Evolutionary conservation across 2,888 invertebrate genomes (phyloP).

Genomic region (Dynastes maya): DNA sequence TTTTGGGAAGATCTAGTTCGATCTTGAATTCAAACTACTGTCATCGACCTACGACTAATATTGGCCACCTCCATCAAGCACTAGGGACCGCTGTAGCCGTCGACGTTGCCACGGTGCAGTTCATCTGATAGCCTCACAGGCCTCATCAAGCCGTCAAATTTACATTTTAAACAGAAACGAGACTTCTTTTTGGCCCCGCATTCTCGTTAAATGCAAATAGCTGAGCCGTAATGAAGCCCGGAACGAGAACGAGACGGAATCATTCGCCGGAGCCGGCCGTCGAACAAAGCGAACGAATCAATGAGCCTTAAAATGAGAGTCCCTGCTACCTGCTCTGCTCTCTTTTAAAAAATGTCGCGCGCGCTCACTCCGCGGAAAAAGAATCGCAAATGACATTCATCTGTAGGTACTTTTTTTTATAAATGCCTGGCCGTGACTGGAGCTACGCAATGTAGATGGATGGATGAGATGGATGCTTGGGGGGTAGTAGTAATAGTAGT

Average conservation of each 20-base stretch:
- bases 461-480: conserved; percentile 35
- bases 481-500: conserved; percentile 18
- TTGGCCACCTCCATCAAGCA: conserved; percentile 9
- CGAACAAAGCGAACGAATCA: conserved; percentile 57
- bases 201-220: conserved; percentile 69
- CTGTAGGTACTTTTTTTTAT: conserved; percentile 44
- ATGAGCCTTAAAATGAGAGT: conserved; percentile 57
- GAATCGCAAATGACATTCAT: conserved; percentile 56
- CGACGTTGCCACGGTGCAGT: conserved; percentile 61
- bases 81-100: neutral
- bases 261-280: conserved; percentile 47
- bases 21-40: too few species aligned
- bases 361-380: conserved; percentile 34
- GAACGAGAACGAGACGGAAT: conserved; percentile 57
- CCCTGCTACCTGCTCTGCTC: conserved; percentile 28
- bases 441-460: conserved; percentile 19
- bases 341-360: conserved; percentile 58
- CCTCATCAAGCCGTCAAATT: conserved; percentile 66
- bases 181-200: conserved; percentile 64
- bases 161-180: conserved; percentile 65
- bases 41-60: neutral
- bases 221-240: conserved; percentile 63
- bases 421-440: conserved; percentile 27
- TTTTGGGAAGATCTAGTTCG: too few species aligned
- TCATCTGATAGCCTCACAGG: conserved; percentile 63